Base-by-base conservation (phyloP, 2,797 vertebrate genomes). In the Adelosebastes latens region DNA sequence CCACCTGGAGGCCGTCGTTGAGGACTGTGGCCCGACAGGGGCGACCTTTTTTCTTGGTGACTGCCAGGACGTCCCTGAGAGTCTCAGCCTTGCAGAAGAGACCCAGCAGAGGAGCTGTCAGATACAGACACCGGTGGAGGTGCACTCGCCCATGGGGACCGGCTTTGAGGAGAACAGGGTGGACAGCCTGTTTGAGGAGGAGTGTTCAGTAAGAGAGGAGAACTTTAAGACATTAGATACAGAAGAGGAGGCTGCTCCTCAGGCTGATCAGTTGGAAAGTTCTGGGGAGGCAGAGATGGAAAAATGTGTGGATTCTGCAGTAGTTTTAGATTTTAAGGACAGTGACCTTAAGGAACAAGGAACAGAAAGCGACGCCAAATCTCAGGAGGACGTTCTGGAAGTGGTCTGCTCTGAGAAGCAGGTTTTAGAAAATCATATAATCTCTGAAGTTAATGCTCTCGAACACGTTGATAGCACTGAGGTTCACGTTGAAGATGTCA, bases 41-140 rank as follows among this genome's bases (percentile, higher is more conserved):
- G 85, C 34, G 0, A 83, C 62, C 20, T 93, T 93, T 29, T 93
- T 85, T 13, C 14, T 92, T 39, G 94, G 92, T 0, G 87, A 91
- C 24, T 4, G 24, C 24, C 85, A 5, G n/a, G 86, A 72, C 0
- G 82, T 81, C 2, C 9, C 69, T 0, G 81, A 77, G 36, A 80
- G 80, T 2, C 60, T 66, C 29, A 22, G 62, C 55, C 60, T 2
- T 0, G 34, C 20, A 3, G 90, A 89, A 2, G 52, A 32, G 18
- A 46, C 2, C n/a, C 60, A 32, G 56, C 79, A 36, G 25, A 55
- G 20, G 27, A 65, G 82, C 77, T 81, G 87, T 42, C 85, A 24
- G 72, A 88, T 92, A 1, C 88, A 88, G 78, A 92, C 92, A 0
- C 80, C 91, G 0, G 92, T 92, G 69, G 91, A 94, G 67, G 90